Evolutionary conservation across 1,140 invertebrate genomes (phyloP).

Genomic region (Drosophila nigromelanica): DNA sequence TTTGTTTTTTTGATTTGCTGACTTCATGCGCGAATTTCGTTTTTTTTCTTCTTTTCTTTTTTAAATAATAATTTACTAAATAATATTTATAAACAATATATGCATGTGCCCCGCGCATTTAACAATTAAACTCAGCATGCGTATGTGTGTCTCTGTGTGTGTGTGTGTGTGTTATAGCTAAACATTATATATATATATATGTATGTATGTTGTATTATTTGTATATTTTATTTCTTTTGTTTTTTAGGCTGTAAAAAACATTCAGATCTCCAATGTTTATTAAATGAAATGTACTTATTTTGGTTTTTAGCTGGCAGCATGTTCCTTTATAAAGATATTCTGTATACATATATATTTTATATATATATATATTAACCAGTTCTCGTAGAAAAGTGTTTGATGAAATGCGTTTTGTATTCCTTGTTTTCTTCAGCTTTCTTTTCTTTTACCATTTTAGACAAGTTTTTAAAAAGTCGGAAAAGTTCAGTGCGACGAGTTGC

Average conservation of each 20-base stretch:
- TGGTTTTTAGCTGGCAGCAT: slow-evolving; percentile 39
- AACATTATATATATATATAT: slow-evolving; percentile 12
- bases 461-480: slow-evolving; percentile 5
- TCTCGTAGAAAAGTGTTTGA: slow-evolving; percentile 30
- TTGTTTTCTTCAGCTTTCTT: not conserved
- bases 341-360: not conserved
- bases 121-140: slow-evolving; percentile 44
- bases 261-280: slow-evolving; percentile 73
- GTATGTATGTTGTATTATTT: slow-evolving; percentile 48
- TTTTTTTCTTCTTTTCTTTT: slow-evolving; percentile 14
- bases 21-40: slow-evolving; percentile 45
- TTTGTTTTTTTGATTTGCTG: slow-evolving; percentile 13
- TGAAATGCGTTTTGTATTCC: slow-evolving; percentile 16
- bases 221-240: slow-evolving; percentile 35
- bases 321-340: slow-evolving; percentile 31
- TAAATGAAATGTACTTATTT: slow-evolving; percentile 45
- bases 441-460: not conserved
- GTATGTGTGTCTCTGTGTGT: slow-evolving; percentile 42
- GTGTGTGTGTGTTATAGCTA: slow-evolving; percentile 37
- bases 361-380: slow-evolving; percentile 10
- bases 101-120: slow-evolving; percentile 9
- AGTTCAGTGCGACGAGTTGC: slow-evolving; percentile 36
- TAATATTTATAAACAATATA: slow-evolving; percentile 52
- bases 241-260: slow-evolving; percentile 64
- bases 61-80: slow-evolving; percentile 74